Base-by-base conservation (phyloP, 2,797 vertebrate species). In the Jordanella pulchra region DNA sequence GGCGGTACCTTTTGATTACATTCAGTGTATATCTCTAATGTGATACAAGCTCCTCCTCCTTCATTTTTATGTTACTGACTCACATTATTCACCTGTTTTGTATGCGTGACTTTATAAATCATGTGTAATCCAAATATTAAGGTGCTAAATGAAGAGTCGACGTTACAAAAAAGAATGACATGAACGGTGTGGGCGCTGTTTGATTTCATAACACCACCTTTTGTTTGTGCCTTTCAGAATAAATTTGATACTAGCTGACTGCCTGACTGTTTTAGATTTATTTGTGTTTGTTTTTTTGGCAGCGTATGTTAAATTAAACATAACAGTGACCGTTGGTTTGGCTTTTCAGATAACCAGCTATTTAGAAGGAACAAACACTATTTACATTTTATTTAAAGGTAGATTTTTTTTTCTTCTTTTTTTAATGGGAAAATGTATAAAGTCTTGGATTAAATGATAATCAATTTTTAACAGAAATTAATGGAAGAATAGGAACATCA, bases 151-250 rank as follows among this genome's bases (percentile, higher is more conserved):
- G 89, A 91, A 92, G 89, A 94, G 84, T 86, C 80, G 79, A 77
- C 86, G 74, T 91, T 89, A 90, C 64, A 86, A 76, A 84, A n/a
- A 83, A 84, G 84, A 25, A 39, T 42, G 39, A 90, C 85, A 81
- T 87, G 69, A 72, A 80, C 82, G 35, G 77, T 87, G 88, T 89
- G 89, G 35, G 76, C 83, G 72, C 89, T 82, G 86, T 89, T 93
- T 91, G 79, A 86, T 89, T 87, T 90, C 83, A 87, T 93, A 82
- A 87, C 74, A 69, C 88, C 90, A 93, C 92, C 89, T 93, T 39
- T 91, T 90, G 87, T 91, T 90, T 93, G 91, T 91, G 85, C 90
- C 88, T 90, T 92, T 92, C 89, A 91, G 91, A 95, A 94, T 94
- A 95, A 94, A 95, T 94, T 89, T 93, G 90, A 88, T 92, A 93